Base-by-base conservation (phyloP, 2,888 invertebrate genomes). In the Timema cristinae region DNA sequence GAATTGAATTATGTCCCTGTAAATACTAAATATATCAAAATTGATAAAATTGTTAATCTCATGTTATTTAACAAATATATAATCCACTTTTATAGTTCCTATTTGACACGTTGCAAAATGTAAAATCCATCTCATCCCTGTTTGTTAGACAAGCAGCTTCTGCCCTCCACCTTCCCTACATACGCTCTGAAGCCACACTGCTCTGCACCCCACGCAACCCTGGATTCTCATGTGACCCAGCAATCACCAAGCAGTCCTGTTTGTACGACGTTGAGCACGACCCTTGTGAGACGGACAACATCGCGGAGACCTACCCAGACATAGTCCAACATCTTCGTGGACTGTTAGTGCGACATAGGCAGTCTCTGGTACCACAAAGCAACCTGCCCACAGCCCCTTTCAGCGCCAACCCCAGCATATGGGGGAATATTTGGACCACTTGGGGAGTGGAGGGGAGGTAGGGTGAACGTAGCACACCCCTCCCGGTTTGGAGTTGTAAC, bases 261-360 rank as follows among this genome's bases (percentile, higher is more conserved):
- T 84, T 91, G 13, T 95, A 89, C 82, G 90, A 95, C 79, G 87
- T 95, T 61, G 86, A 87, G 0, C 85, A 86, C 69, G 95, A 95
- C 81, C 94, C 94, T 0, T 90, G 92, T 78, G 94, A 95, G 80
- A 89, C 88, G 70, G 88, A 88, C 77, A 91, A 95, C 78, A 78
- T 87, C 48, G 83, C 82, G 7, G 79, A 78, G 51, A 78, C 79
- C 16, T 81, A 82, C 77, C 79, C 81, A 6, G 85, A 85, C 75
- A 86, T 89, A 11, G 86, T 79, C n/a, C 79, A 83, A 49, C 78
- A 83, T 71, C 81, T 86, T 79, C 84, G 85, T 77, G 79, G 83
- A 49, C 80, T 83, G n/a, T 78, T 88, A 73, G 82, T 83, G 56
- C 81, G 83, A 69, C 87, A 86, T 78, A 80, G 86, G 78, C 76